Evolutionary conservation across 2,797 vertebrate genomes (phyloP).

Genomic region (Peromyscus aztecus): DNA sequence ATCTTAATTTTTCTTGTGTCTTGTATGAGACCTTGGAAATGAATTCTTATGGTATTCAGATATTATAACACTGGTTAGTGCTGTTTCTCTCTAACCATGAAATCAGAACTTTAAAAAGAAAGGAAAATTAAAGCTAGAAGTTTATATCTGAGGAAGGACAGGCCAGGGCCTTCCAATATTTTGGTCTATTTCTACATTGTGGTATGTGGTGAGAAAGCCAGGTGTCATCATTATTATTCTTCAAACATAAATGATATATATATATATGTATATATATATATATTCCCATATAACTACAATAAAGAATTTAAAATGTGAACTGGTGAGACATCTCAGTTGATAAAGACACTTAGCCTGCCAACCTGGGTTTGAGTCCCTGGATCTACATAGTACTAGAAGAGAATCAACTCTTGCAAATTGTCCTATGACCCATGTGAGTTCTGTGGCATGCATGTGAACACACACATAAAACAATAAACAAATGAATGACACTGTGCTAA

Average conservation of each 20-base stretch:
- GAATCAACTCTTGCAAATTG: background rate
- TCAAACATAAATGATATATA: background rate
- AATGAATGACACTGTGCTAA: background rate
- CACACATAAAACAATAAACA: background rate
- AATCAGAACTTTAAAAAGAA: background rate
- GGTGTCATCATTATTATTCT: background rate
- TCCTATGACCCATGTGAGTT: background rate
- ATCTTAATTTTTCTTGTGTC: background rate
- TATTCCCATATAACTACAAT: background rate
- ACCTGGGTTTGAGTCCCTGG: background rate
- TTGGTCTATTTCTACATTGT: background rate
- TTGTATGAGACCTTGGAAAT: background rate
- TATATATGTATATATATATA: background rate
- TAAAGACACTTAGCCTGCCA: background rate
- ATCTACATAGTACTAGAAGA: background rate
- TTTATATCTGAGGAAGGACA: background rate
- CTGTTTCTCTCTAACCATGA: background rate
- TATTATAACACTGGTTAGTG: background rate
- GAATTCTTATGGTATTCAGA: background rate
- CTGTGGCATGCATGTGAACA: background rate
- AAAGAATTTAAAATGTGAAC: background rate
- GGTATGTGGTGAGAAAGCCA: background rate
- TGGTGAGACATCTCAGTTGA: background rate
- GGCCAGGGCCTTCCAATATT: background rate
- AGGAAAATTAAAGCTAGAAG: background rate